These are phyloP conservation scores for Enteromius anoplus DNA, from an alignment of 2,797 vertebrate species.

Conservation along the genomic window DNA sequence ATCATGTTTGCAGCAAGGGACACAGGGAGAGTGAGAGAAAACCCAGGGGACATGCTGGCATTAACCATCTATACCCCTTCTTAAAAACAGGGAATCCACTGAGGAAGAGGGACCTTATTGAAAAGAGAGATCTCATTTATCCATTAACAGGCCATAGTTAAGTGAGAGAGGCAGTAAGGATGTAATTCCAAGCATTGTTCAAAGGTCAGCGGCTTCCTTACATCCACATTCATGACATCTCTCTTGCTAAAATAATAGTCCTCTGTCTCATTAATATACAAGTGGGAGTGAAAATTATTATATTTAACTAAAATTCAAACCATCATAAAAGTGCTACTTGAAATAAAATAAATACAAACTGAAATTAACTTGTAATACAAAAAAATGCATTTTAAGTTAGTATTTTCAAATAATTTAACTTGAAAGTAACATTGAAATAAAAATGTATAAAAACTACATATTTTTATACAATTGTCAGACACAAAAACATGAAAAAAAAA, in stretches of 20 bases:
- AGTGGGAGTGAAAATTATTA: slow-evolving; percentile 1
- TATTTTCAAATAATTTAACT: neutral
- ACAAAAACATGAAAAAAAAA: neutral
- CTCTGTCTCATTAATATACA: slow-evolving; percentile 63
- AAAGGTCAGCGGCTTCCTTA: slow-evolving; percentile 53
- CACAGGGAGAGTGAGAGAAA: slow-evolving; percentile 21
- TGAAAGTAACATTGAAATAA: neutral
- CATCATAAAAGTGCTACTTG: neutral
- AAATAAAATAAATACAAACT: neutral
- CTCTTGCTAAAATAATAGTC: slow-evolving; percentile 72
- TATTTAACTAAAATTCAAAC: neutral
- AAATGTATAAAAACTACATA: neutral
- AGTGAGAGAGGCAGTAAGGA: neutral
- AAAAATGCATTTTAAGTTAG: neutral
- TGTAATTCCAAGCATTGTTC: slow-evolving; percentile 28
- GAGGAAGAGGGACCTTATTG: slow-evolving; percentile 19
- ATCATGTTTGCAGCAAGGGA: slow-evolving; percentile 46
- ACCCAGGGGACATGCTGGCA: slow-evolving; percentile 31
- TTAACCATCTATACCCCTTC: slow-evolving; percentile 35
- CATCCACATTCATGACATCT: slow-evolving; percentile 65
- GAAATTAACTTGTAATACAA: neutral
- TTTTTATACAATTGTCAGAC: neutral
- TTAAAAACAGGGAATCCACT: slow-evolving; percentile 8
- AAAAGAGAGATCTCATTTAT: slow-evolving; percentile 28
- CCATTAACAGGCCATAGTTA: neutral